Percentiles rank a stretch among this genome's conserved stretches.
Conservation (phyloP, 2,113 vertebrate genomes). For the Tetrao urogallus region DNA sequence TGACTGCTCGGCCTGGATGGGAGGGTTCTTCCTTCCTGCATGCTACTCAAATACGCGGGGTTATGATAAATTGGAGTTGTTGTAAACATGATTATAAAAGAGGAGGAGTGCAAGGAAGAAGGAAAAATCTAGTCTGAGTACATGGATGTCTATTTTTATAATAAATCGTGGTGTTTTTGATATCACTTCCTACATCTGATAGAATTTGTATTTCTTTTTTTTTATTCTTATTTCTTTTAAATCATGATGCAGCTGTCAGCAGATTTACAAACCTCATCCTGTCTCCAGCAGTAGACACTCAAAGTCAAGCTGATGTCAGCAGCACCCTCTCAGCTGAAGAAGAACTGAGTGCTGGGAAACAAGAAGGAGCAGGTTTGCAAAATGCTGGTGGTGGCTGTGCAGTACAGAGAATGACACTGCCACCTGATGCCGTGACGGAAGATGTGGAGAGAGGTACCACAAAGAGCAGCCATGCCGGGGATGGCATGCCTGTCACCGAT, state of each 20-base stretch:
- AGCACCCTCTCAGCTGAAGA: background rate
- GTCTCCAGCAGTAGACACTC: constrained; percentile 69
- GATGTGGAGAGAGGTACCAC: background rate
- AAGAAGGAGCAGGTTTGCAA: background rate
- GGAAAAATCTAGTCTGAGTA: background rate
- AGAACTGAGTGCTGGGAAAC: constrained; percentile 4
- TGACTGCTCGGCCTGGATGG: background rate
- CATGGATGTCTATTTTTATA: background rate
- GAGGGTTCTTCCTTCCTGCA: background rate
- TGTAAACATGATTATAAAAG: constrained; percentile 27
- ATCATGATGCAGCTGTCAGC: constrained; percentile 79
- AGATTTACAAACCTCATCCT: constrained; percentile 75
- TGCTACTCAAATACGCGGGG: background rate
- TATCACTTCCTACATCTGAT: background rate
- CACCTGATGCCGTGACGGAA: background rate
- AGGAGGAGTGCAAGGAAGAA: background rate
- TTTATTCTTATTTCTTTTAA: background rate
- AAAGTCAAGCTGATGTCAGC: constrained; percentile 38
- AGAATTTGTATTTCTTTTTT: background rate
- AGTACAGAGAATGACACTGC: background rate
- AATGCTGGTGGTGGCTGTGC: background rate
- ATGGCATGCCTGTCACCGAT: constrained; percentile 62
- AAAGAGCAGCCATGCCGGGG: background rate
- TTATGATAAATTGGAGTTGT: constrained; percentile 24
- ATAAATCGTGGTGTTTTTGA: background rate